Percentiles rank a stretch among this genome's conserved stretches.
These are phyloP conservation scores for Benthosema pterotum DNA, from an alignment of 2,797 vertebrate genomes.

Conservation along the genomic window DNA sequence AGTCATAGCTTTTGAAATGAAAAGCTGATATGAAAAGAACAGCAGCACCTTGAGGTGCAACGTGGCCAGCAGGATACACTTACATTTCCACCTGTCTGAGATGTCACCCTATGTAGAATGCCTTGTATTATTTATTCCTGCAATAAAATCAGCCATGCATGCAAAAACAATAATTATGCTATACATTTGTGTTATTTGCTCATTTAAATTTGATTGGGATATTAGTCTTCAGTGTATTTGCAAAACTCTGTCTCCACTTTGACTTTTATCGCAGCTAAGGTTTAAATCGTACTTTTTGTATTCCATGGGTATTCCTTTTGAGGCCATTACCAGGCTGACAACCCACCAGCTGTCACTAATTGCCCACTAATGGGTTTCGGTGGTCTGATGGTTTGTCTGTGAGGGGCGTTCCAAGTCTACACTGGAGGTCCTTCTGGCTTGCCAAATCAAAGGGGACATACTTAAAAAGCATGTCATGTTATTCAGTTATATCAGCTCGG, in stretches of 20 bases:
- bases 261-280: constrained; percentile 58
- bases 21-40: constrained; percentile 59
- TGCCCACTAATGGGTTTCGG: constrained; percentile 85
- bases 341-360: constrained; percentile 88
- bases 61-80: constrained; percentile 40
- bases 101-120: neutral
- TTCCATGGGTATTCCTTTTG: constrained; percentile 79
- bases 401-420: constrained; percentile 80
- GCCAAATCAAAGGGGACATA: constrained; percentile 82
- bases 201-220: constrained; percentile 2
- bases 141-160: constrained; percentile 13
- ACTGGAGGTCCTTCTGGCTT: constrained; percentile 79
- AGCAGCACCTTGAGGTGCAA: constrained; percentile 36
- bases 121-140: neutral
- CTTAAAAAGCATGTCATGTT: constrained; percentile 82
- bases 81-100: constrained; percentile 29
- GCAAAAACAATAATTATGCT: constrained; percentile 1
- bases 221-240: constrained; percentile 32
- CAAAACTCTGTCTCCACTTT: constrained; percentile 43
- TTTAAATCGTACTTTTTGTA: constrained; percentile 74
- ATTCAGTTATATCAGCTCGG: constrained; percentile 73
- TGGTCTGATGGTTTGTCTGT: constrained; percentile 82
- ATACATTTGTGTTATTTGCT: constrained; percentile 1
- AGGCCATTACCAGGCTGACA: constrained; percentile 86
- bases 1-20: constrained; percentile 80